Conservation (phyloP, 2,888 invertebrate genomes). For the Papilio gigon region DNA sequence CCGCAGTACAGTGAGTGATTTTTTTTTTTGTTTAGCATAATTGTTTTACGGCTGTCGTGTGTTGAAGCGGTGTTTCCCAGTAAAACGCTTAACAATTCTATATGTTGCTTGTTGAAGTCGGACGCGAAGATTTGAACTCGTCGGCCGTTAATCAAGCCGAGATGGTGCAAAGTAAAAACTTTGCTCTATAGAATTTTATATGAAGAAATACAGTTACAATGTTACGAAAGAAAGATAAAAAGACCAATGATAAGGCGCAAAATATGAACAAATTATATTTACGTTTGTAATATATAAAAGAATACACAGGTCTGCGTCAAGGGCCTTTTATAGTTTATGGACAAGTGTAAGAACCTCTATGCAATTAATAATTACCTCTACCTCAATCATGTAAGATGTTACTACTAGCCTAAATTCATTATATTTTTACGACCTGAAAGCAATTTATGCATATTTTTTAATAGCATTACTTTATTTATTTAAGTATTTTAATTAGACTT, state of each 20-base stretch:
- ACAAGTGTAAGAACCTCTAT: background rate
- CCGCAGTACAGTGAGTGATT: slow-evolving; percentile 11
- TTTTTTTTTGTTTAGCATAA: slow-evolving; percentile 16
- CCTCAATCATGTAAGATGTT: background rate
- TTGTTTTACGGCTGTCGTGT: slow-evolving; percentile 11
- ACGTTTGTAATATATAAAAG: too few relatives aligned
- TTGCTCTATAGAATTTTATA: background rate
- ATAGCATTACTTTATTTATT: background rate
- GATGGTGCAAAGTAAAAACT: background rate
- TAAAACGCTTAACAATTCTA: slow-evolving; percentile 3
- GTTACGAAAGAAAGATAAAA: too few relatives aligned
- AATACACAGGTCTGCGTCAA: too few relatives aligned
- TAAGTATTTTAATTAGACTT: slow-evolving; percentile 5
- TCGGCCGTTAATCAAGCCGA: background rate
- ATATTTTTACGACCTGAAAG: too few relatives aligned
- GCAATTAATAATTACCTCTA: background rate
- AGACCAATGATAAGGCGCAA: too few relatives aligned
- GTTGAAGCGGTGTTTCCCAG: slow-evolving; percentile 11
- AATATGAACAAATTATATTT: too few relatives aligned
- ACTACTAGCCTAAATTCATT: too few relatives aligned
- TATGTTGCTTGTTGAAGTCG: background rate
- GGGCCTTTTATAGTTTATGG: too few relatives aligned
- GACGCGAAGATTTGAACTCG: background rate
- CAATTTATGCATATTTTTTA: background rate
- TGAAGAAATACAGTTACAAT: too few relatives aligned